Base-by-base conservation (phyloP, 2,888 invertebrate species). In the Adela reaumurella region DNA sequence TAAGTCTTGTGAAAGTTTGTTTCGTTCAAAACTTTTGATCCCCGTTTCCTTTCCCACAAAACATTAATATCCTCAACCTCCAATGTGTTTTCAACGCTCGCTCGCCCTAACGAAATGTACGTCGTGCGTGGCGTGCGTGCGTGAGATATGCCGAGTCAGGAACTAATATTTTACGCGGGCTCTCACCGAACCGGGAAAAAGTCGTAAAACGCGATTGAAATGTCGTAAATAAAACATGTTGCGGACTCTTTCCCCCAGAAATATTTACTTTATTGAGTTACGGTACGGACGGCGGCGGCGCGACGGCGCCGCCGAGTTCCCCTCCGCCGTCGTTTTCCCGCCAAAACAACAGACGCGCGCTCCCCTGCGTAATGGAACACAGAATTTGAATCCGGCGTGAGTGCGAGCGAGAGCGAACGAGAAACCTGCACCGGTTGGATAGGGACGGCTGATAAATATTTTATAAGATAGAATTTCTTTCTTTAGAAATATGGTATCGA, bases 321-420 rank as follows among this genome's bases (percentile, higher is more conserved):
- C 8, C 35, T 14, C 35, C 35, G 11, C 6, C 6, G 74, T 77
- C 78, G 68, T 78, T 78, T 78, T 78, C 77, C 78, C 78, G 77
- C 78, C 78, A 77, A 78, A 78, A 76, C 77, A 78, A 78, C 74
- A 70, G 70, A 70, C 74, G 73, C 70, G 74, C 72, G 73, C 74
- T 77, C 76, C 78, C 77, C 68, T 76, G 78, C 77, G 78, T 65
- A 77, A n/a, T 65, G 70, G 74, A 74, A 76, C 77, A n/a, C n/a
- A n/a, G 76, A 74, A 78, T 72, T 73, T 67, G 63, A 68, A 58
- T 63, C 59, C 57, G 54, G 56, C 54, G 47, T 58, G 62, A 55
- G 72, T 59, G 66, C 54, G 67, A 74, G 60, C 63, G 67, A 70
- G 72, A 70, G 56, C 59, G 50, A 43, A 19, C 11, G 4, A 44